Evolutionary conservation across 2,113 vertebrate species (phyloP), one percentile per base, ranked within the genome.

Genomic region (Podarcis cretensis): DNA sequence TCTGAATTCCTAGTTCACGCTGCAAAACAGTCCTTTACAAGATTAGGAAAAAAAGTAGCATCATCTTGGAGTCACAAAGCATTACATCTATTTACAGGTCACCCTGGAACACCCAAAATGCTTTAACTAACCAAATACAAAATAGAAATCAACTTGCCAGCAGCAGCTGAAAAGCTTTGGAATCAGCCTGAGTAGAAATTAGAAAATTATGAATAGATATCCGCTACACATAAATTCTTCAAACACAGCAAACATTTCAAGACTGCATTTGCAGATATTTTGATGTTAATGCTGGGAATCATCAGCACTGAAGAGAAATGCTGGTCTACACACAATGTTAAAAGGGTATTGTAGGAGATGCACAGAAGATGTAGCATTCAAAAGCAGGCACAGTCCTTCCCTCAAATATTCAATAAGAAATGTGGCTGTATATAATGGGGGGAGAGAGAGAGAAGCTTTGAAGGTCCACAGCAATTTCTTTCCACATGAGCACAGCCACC

Each of bases 11-110:
- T 68, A 48, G 27, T 75, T 84, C 2, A 0, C 0, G 0, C 43
- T 77, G 8, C 8, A 6, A 80, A 21, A 14, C 1, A 25, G 69
- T 85, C 76, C 54, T 43, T 40, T n/a, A 2, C 0, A 13, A 90
- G 25, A 20, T 3, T 5, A 81, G 35, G 69, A 80, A n/a, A 8
- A 8, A 86, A 10, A 0, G 23, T 63, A 27, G 14, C 1, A 78
- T 7, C 82, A 63, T 8, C 81, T 59, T 32, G 25, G 12, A 69
- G 85, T 83, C 76, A 10, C 18, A 57, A 9, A 21, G 3, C 0
- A 25, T 16, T 48, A 2, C 4, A 66, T 89, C 37, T 10, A 0
- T 37, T 43, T 37, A 1, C 0, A 0, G 0, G 0, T 35, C 18
- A 14, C 1, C 7, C 78, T 57, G 85, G 65, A 89, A 79, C 54